phyloP scores from a whole-genome alignment of 2,888 invertebrate genomes.

The Portevinia maculata region DNA sequence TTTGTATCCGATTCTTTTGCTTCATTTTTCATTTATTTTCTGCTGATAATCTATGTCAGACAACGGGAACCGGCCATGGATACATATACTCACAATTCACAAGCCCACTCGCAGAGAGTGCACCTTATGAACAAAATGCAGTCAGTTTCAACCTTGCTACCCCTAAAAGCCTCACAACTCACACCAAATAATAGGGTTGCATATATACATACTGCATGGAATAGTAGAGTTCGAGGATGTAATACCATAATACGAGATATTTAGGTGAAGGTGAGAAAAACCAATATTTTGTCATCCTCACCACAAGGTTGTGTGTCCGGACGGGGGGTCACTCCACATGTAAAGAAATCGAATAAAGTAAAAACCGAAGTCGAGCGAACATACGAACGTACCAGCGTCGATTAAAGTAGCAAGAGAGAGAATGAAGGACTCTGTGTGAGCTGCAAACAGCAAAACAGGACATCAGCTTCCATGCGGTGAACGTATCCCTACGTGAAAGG shows the following conservation, averaged over 20 bases:
- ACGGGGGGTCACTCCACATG: slow-evolving; percentile 28
- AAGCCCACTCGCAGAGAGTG: slow-evolving; percentile 1
- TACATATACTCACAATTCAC: neutral
- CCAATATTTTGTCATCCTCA: slow-evolving; percentile 46
- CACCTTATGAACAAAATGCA: no score
- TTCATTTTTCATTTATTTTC: slow-evolving; percentile 46
- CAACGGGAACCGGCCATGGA: slow-evolving; percentile 37
- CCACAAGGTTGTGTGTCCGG: slow-evolving; percentile 45
- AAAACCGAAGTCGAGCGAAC: slow-evolving; percentile 26
- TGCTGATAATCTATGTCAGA: slow-evolving; percentile 13
- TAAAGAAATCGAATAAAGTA: neutral
- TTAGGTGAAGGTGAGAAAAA: slow-evolving; percentile 69
- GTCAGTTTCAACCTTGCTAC: no score
- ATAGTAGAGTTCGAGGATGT: slow-evolving; percentile 25
- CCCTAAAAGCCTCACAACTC: neutral
- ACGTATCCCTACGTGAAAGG: neutral
- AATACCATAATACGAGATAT: slow-evolving; percentile 43
- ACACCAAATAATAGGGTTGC: neutral
- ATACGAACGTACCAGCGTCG: slow-evolving; percentile 12
- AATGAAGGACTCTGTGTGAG: neutral
- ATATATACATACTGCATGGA: neutral
- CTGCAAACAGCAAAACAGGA: slow-evolving; percentile 3
- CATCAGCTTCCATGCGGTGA: neutral
- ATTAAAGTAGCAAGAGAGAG: slow-evolving; percentile 22
- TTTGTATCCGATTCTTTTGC: slow-evolving; percentile 57